A percentile compares a stretch with the other conserved stretches of the same genome.
Evolutionary conservation across 2,113 vertebrate genomes (phyloP).

Genomic region (Corythoichthys haematopterus): DNA sequence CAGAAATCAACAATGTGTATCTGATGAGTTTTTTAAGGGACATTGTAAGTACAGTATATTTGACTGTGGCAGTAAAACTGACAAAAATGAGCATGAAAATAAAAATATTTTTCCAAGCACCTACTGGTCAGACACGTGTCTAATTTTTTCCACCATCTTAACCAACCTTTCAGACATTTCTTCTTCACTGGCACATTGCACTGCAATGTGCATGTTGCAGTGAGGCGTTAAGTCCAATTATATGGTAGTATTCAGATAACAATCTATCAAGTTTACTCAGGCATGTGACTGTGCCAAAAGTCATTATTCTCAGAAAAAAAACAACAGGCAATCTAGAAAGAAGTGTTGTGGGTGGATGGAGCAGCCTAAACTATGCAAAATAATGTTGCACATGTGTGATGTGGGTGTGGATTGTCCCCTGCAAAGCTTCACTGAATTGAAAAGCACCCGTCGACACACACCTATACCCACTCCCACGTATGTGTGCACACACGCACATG

Average conservation of each 20-base stretch:
- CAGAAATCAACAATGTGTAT: neutral
- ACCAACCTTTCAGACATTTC: constrained; percentile 46
- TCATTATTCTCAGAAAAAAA: constrained; percentile 23
- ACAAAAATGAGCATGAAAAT: neutral
- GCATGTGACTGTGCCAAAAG: constrained; percentile 43
- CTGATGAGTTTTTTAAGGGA: neutral
- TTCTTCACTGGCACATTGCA: constrained; percentile 11
- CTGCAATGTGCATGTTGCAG: neutral
- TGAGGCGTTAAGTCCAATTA: constrained; percentile 53
- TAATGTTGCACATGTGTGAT: neutral
- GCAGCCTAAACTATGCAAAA: neutral
- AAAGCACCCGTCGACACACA: neutral
- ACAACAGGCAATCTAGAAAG: constrained; percentile 6
- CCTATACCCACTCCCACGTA: no score
- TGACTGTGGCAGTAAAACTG: neutral
- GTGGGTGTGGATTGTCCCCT: neutral
- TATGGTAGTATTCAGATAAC: constrained; percentile 54
- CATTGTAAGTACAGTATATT: neutral
- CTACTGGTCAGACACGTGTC: constrained; percentile 41
- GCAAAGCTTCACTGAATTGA: neutral
- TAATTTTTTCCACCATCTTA: constrained; percentile 42
- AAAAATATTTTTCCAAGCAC: constrained; percentile 15
- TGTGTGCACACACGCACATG: no score
- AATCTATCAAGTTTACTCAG: constrained; percentile 67
- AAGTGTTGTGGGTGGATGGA: constrained; percentile 13